These are phyloP conservation scores for Hapalemur alaotrensis DNA, from an alignment of 2,797 vertebrate genomes.

Conservation along the genomic window DNA sequence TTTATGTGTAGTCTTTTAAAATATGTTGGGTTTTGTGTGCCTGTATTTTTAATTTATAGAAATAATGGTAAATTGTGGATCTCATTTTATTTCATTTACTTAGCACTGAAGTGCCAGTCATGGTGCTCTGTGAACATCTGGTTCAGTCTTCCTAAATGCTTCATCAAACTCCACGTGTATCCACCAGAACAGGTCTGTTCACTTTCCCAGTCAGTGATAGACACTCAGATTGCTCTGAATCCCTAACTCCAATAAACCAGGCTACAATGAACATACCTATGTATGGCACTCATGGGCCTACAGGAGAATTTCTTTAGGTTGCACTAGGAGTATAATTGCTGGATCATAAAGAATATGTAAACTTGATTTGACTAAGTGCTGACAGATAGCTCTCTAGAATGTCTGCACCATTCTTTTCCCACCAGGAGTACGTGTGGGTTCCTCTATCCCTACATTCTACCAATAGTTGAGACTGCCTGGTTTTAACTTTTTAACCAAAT, in stretches of 20 bases:
- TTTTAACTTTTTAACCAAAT: conserved; percentile 14
- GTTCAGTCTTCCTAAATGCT: background rate
- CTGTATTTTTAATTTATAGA: background rate
- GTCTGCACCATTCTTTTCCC: background rate
- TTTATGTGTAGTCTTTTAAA: background rate
- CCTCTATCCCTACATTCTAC: background rate
- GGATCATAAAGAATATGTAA: background rate
- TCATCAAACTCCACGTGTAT: background rate
- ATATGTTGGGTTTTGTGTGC: background rate
- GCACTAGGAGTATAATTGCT: background rate
- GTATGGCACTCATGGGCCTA: background rate
- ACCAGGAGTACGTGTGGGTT: background rate
- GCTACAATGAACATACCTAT: too few species aligned
- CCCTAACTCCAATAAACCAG: background rate
- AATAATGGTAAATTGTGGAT: background rate
- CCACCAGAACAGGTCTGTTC: background rate
- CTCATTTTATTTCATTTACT: background rate
- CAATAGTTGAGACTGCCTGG: background rate
- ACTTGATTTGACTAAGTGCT: background rate
- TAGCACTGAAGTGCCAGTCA: background rate
- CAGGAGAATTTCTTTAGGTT: background rate
- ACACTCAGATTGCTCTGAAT: background rate
- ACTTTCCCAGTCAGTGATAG: background rate
- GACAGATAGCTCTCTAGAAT: background rate
- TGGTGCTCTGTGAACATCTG: background rate